Percentiles rank a stretch among this genome's conserved stretches.
phyloP scores from a whole-genome alignment of 2,113 vertebrate genomes.

The Phocoena phocoena region DNA sequence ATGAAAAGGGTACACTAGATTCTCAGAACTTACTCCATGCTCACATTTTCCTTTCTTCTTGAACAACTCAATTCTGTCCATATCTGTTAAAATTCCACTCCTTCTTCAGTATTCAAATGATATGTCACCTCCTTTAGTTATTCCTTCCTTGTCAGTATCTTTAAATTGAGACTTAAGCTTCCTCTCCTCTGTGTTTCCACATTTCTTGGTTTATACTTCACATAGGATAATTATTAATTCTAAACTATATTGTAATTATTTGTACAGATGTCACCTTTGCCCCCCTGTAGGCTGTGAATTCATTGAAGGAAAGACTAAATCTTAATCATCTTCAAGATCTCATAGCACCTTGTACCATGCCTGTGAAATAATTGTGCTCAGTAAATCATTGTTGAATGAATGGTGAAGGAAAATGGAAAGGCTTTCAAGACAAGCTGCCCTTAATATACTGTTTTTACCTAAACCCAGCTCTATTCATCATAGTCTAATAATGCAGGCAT shows the following conservation, averaged over 20 bases:
- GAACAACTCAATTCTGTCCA: too few relatives aligned
- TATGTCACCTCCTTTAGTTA: not conserved
- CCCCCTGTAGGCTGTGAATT: not conserved
- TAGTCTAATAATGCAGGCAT: not conserved
- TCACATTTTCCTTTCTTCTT: not conserved
- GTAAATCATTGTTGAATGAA: not conserved
- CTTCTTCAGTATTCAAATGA: not conserved
- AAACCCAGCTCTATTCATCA: not conserved
- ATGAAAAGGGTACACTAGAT: not conserved
- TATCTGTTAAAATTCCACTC: not conserved
- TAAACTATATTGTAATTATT: not conserved
- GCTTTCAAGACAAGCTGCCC: not conserved
- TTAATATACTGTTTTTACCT: not conserved
- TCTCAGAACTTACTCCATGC: not conserved
- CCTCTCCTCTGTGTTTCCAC: not conserved
- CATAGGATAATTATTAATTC: not conserved
- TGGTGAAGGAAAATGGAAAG: not conserved
- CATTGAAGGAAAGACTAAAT: not conserved
- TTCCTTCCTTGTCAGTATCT: not conserved
- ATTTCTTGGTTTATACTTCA: not conserved
- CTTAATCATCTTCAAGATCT: not conserved
- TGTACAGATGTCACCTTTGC: not conserved
- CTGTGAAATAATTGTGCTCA: not conserved
- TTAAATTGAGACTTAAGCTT: not conserved
- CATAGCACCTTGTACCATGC: not conserved